Evolutionary conservation across 2,113 vertebrate genomes (phyloP).

Genomic region (Dryoscopus gambensis): DNA sequence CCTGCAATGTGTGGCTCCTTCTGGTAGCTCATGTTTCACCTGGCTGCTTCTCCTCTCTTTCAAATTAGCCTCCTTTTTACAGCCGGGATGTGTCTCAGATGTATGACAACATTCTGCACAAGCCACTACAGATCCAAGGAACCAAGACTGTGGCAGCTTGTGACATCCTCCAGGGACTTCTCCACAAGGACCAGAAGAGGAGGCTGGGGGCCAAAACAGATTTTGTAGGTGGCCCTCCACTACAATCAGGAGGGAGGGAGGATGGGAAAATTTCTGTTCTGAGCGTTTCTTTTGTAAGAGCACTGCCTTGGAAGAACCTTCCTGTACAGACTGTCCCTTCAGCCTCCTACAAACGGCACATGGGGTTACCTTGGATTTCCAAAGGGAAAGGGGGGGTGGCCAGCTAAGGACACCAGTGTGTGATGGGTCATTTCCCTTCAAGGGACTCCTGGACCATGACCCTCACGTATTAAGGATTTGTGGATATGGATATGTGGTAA

Average conservation of each 20-base stretch:
- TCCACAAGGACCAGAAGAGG: conserved; percentile 91
- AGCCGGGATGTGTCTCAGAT: conserved; percentile 89
- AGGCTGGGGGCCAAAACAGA: conserved; percentile 91
- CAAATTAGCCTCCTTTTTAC: conserved; percentile 92
- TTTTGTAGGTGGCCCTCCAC: conserved; percentile 81
- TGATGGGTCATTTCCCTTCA: neutral
- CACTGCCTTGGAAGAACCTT: neutral
- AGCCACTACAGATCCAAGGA: conserved; percentile 85
- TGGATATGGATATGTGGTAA: neutral
- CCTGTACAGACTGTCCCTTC: neutral
- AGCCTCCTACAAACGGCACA: neutral
- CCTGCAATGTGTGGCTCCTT: neutral
- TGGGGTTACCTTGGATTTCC: neutral
- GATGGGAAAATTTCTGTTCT: neutral
- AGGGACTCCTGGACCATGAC: neutral
- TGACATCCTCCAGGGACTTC: conserved; percentile 86
- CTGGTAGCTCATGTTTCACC: neutral
- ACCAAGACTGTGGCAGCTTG: conserved; percentile 86
- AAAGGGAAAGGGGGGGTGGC: neutral
- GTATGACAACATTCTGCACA: conserved; percentile 94
- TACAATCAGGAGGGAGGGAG: neutral
- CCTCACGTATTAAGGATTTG: neutral
- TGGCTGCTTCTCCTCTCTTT: conserved; percentile 33
- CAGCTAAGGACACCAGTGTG: neutral
- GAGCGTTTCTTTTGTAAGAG: neutral